Conservation (phyloP, 2,888 invertebrate genomes). For the Hemithea aestivaria region DNA sequence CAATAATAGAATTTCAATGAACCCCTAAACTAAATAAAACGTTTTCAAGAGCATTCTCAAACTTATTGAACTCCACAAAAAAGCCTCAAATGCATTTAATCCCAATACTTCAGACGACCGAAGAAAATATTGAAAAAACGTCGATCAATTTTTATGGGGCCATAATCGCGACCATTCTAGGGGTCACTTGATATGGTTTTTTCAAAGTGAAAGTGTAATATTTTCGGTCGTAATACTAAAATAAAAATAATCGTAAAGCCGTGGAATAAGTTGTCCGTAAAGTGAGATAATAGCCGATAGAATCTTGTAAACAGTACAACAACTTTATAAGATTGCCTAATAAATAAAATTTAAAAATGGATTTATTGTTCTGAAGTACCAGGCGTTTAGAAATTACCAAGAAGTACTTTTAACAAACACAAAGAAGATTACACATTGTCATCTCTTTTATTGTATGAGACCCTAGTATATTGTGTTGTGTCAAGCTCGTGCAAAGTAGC, state of each 20-base stretch:
- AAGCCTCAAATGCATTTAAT: slow-evolving; percentile 12
- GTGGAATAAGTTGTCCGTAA: slow-evolving; percentile 19
- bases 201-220: slow-evolving; percentile 44
- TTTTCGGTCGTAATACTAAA: slow-evolving; percentile 63
- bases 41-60: too few species aligned
- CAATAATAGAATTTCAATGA: slow-evolving; percentile 10
- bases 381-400: too few species aligned
- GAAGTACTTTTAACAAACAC: too few species aligned
- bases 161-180: slow-evolving; percentile 53
- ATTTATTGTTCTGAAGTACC: too few species aligned
- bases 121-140: slow-evolving; percentile 42
- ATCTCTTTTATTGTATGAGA: too few species aligned
- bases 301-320: slow-evolving; percentile 1
- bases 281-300: slow-evolving; percentile 10
- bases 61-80: not conserved
- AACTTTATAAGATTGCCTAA: slow-evolving; percentile 3
- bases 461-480: too few species aligned
- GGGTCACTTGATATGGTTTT: slow-evolving; percentile 58
- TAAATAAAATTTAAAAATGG: too few species aligned
- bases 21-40: slow-evolving; percentile 6
- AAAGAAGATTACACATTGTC: too few species aligned
- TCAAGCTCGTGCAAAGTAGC: too few species aligned
- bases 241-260: slow-evolving; percentile 60
- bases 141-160: slow-evolving; percentile 59
- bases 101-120: slow-evolving; percentile 22